Conservation (phyloP, 2,888 invertebrate genomes). For the Dicyrtomina minuta region DNA sequence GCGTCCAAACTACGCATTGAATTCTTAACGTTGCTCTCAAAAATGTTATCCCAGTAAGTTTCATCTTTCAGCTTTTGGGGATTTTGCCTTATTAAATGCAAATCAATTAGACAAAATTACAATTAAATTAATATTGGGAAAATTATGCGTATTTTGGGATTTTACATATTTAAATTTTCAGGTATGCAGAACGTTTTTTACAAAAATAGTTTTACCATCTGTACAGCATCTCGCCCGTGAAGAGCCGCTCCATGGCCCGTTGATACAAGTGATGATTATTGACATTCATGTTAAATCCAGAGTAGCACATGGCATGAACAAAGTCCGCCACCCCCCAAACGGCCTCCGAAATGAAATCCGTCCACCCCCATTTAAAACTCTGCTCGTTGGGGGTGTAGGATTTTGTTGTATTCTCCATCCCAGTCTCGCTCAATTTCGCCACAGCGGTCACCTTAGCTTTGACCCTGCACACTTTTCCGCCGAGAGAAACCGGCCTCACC, state of each 20-base stretch:
- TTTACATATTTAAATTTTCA: no score
- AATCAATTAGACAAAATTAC: no score
- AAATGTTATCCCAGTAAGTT: constrained; percentile 45
- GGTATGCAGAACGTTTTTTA: neutral
- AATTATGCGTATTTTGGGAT: no score
- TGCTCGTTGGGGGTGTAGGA: constrained; percentile 26
- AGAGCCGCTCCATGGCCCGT: constrained; percentile 29
- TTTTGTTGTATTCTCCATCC: neutral
- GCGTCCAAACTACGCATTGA: constrained; percentile 44
- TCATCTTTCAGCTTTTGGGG: constrained; percentile 34
- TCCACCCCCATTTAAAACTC: constrained; percentile 35
- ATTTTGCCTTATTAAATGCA: constrained; percentile 14
- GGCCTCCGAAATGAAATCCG: constrained; percentile 39
- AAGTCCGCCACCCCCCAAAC: constrained; percentile 36
- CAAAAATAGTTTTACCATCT: constrained; percentile 35
- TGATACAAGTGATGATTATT: constrained; percentile 31
- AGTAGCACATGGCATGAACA: constrained; percentile 26
- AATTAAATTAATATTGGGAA: no score
- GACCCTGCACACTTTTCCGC: constrained; percentile 23
- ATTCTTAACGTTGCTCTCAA: constrained; percentile 32
- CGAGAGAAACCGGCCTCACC: constrained; percentile 13
- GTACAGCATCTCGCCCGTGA: constrained; percentile 18
- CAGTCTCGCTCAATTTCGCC: no score
- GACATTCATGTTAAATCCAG: neutral
- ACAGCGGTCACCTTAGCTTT: constrained; percentile 33